phyloP scores from a whole-genome alignment of 2,888 invertebrate genomes.

The Amblyjoppa fuscipennis region DNA sequence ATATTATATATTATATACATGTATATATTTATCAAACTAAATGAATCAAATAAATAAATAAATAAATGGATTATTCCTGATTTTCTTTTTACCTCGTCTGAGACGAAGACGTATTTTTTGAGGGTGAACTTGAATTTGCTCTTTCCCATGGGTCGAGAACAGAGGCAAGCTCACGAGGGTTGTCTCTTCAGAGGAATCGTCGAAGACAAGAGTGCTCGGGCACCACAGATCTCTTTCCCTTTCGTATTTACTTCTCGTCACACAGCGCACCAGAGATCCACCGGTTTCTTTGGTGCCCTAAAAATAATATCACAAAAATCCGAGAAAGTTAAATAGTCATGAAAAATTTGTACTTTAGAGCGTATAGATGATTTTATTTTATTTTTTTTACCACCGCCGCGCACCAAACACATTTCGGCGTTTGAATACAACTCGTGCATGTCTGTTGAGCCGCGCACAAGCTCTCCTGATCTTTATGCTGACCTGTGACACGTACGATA shows the following conservation, averaged over 20 bases:
- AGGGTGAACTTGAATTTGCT: slow-evolving; percentile 87
- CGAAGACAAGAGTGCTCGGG: slow-evolving; percentile 63
- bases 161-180: slow-evolving; percentile 68
- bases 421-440: slow-evolving; percentile 85
- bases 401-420: slow-evolving; percentile 86
- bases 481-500: slow-evolving; percentile 16
- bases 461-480: slow-evolving; percentile 72
- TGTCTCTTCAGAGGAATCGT: slow-evolving; percentile 51
- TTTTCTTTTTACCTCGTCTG: slow-evolving; percentile 81
- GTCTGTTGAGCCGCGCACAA: slow-evolving; percentile 83
- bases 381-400: slow-evolving; percentile 75
- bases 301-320: slow-evolving; percentile 10
- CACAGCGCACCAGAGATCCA: slow-evolving; percentile 74
- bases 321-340: background rate
- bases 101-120: slow-evolving; percentile 86
- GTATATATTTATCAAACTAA: too few species aligned
- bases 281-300: slow-evolving; percentile 30
- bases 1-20: too few species aligned
- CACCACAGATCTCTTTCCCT: slow-evolving; percentile 76
- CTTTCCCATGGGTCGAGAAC: slow-evolving; percentile 68
- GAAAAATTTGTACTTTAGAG: background rate
- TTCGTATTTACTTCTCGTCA: slow-evolving; percentile 69
- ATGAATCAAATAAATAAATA: slow-evolving; percentile 1
- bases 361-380: background rate
- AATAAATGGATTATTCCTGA: background rate